Base-by-base conservation (phyloP, 2,113 vertebrate genomes). In the Zeus faber region DNA sequence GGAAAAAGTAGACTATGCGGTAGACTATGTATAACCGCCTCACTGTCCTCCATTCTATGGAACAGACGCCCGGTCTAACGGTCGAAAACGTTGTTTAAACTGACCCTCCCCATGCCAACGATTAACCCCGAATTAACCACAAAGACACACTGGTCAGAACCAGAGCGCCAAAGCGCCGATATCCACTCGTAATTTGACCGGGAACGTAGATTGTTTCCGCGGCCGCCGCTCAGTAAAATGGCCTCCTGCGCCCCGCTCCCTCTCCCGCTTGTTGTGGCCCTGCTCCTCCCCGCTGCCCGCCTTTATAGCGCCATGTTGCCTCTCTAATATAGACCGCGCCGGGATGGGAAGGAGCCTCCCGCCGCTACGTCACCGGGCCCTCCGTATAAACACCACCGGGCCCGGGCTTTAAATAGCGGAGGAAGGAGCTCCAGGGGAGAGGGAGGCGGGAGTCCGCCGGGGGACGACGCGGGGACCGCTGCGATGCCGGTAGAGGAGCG, bases 311-410 rank as follows among this genome's bases (percentile, higher is more conserved):
- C 92, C 93, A 94, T 94, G 90, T 91, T 92, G 89, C 89, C 92
- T 91, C 93, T 94, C 94, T 97, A 96, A 96, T 98, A 98, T 98
- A 98, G 93, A 94, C 93, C 91, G 93, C n/a, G 85, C 91, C 83
- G 91, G 85, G 93, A 95, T 94, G 95, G 96, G 95, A 94, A 92
- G 93, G 95, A 93, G 93, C 92, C 94, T 92, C 89, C 88, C 92
- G 88, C 85, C 89, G 87, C 91, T 94, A 97, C 95, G 95, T 98
- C 95, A 95, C 88, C 81, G 90, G n/a, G 87, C 92, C 90, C 90
- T 88, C 89, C 93, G 92, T 96, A 95, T 96, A 96, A 94, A 95
- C 94, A 88, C 89, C 92, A 91, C 14, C 14, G 6, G 4, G 89
- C 87, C 90, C 81, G 88, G 76, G 91, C 94, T 94, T 96, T 95